Evolutionary conservation across 2,888 invertebrate genomes (phyloP).

Genomic region (Syrphus vitripennis): DNA sequence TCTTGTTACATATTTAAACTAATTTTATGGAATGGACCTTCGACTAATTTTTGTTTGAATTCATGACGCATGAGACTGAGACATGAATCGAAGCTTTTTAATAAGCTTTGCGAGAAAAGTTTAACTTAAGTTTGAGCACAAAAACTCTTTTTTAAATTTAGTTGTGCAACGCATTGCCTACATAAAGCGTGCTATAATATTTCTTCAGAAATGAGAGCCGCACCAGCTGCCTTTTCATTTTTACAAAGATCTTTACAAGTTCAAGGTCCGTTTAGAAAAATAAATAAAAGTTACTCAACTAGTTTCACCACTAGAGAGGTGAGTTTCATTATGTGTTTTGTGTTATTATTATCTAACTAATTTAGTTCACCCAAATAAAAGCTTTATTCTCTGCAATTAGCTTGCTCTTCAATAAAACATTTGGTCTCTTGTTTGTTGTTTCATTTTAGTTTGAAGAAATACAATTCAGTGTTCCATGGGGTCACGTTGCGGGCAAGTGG

Average conservation of each 20-base stretch:
- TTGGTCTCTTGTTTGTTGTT: neutral
- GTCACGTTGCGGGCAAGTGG: conserved; percentile 86
- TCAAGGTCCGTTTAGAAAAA: neutral
- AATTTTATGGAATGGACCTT: no score
- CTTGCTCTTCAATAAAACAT: neutral
- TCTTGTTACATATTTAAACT: no score
- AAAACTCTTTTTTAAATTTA: neutral
- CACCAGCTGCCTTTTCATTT: neutral
- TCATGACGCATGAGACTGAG: no score
- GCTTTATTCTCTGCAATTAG: neutral
- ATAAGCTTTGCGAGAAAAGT: neutral
- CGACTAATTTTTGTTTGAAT: no score
- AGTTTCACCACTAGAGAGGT: conserved; percentile 1
- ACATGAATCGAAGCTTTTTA: neutral
- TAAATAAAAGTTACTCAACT: conserved; percentile 1
- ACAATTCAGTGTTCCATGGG: conserved; percentile 87
- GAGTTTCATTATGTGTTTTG: no score
- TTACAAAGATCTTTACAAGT: neutral
- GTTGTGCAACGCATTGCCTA: neutral
- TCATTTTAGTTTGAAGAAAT: conserved; percentile 83
- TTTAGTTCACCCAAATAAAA: no score
- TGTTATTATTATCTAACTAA: no score
- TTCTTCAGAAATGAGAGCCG: neutral
- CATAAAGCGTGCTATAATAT: neutral
- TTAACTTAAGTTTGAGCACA: neutral